phyloP scores from a whole-genome alignment of 2,113 vertebrate species.

The Poecile atricapillus region DNA sequence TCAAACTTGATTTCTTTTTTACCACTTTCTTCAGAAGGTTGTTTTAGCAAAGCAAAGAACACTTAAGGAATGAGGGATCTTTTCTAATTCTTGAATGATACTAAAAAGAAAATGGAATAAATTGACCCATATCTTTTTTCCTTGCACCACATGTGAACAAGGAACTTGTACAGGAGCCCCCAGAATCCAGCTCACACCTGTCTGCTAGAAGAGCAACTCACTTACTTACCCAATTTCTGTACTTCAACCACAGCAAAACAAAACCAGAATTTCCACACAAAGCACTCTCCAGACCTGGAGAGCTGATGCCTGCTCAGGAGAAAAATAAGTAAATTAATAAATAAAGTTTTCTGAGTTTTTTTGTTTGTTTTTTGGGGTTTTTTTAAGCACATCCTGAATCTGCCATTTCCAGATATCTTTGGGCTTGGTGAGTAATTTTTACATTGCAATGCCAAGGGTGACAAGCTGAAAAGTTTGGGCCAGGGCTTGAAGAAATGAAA shows the following conservation, averaged over 20 bases:
- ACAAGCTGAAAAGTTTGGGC: neutral
- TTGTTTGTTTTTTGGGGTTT: neutral
- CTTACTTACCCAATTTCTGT: neutral
- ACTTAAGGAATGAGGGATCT: neutral
- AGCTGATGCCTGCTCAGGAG: neutral
- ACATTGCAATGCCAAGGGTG: neutral
- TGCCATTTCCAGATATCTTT: neutral
- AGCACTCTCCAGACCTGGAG: neutral
- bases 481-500: neutral
- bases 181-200: neutral
- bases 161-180: fast-evolving
- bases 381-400: neutral
- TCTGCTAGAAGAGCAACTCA: neutral
- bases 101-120: neutral
- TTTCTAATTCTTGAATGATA: neutral
- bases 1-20: neutral
- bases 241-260: neutral
- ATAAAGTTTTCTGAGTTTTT: neutral
- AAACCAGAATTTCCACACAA: neutral
- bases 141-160: neutral
- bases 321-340: neutral
- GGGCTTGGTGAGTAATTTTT: neutral
- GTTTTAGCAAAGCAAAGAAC: neutral
- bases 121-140: neutral
- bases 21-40: neutral